A percentile compares a stretch with the other conserved stretches of the same genome.
Evolutionary conservation across 2,797 vertebrate species (phyloP).

Genomic region (Cichlasoma orientale): DNA sequence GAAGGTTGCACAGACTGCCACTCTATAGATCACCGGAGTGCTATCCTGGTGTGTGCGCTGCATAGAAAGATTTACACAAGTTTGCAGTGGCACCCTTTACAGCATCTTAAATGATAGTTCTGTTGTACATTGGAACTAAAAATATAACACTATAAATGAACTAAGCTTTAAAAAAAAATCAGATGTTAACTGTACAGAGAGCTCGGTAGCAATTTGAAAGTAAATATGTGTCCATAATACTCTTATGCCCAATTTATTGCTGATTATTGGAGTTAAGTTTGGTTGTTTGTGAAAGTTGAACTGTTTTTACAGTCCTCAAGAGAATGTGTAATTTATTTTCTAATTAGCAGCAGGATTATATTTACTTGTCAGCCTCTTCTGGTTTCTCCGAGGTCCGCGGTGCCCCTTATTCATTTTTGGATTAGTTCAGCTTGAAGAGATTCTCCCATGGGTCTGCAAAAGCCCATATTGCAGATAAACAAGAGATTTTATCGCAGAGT

Average conservation of each 20-base stretch:
- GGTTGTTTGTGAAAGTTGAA: slow-evolving; percentile 45
- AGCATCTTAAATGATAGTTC: slow-evolving; percentile 1
- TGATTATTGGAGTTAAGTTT: slow-evolving; percentile 35
- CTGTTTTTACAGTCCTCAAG: slow-evolving; percentile 35
- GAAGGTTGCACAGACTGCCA: slow-evolving; percentile 19
- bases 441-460: slow-evolving; percentile 36
- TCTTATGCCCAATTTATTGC: neutral
- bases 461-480: slow-evolving; percentile 52
- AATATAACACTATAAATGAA: neutral
- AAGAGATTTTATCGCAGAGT: slow-evolving; percentile 38
- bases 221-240: slow-evolving; percentile 23
- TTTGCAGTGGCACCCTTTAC: slow-evolving; percentile 5
- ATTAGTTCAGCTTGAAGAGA: slow-evolving; percentile 64
- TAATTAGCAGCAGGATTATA: slow-evolving; percentile 57
- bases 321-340: slow-evolving; percentile 53
- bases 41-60: slow-evolving; percentile 6
- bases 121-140: neutral
- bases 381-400: slow-evolving; percentile 29
- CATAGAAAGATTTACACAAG: slow-evolving; percentile 9
- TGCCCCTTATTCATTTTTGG: slow-evolving; percentile 34
- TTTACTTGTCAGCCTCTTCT: slow-evolving; percentile 45
- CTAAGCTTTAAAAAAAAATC: neutral
- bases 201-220: slow-evolving; percentile 1
- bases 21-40: slow-evolving; percentile 16
- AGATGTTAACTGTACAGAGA: neutral